Percentiles rank a stretch among this genome's conserved stretches.
Conservation (phyloP, 2,113 vertebrate genomes). For the Hydropotes inermis region DNA sequence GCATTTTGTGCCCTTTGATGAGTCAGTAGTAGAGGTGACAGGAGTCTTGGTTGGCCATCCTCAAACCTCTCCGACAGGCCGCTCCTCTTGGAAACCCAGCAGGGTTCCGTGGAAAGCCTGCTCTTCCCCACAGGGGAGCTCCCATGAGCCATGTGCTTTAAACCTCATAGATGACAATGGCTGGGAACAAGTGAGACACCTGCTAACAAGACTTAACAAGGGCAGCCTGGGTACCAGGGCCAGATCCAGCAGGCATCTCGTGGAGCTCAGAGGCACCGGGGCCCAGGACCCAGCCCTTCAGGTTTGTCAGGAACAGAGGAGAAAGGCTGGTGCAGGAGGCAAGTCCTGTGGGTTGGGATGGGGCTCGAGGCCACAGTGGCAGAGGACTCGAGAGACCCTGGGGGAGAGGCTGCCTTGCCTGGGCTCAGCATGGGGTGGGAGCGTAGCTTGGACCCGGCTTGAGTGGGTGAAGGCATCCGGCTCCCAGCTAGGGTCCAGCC, state of each 20-base stretch:
- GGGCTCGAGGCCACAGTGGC: fast-evolving
- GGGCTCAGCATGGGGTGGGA: neutral
- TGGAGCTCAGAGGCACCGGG: fast-evolving
- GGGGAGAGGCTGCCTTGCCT: neutral
- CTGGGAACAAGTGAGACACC: neutral
- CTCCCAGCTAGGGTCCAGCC: neutral
- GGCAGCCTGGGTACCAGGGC: neutral
- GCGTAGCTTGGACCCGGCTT: fast-evolving
- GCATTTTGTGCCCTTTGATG: neutral
- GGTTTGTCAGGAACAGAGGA: neutral
- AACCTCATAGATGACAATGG: neutral
- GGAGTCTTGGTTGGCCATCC: neutral
- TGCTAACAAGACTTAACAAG: neutral
- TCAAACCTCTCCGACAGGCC: neutral
- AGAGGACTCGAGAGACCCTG: neutral
- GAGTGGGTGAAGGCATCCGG: neutral
- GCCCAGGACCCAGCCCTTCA: fast-evolving
- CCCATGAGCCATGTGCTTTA: slow-evolving; percentile 22
- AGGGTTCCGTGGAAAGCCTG: neutral
- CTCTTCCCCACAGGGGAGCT: neutral
- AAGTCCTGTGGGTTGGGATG: fast-evolving
- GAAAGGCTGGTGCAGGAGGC: neutral
- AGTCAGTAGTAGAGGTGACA: neutral
- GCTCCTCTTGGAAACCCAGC: neutral
- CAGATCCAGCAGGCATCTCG: neutral